phyloP scores from a whole-genome alignment of 2,888 invertebrate genomes.

The Drosophila barbarae region DNA sequence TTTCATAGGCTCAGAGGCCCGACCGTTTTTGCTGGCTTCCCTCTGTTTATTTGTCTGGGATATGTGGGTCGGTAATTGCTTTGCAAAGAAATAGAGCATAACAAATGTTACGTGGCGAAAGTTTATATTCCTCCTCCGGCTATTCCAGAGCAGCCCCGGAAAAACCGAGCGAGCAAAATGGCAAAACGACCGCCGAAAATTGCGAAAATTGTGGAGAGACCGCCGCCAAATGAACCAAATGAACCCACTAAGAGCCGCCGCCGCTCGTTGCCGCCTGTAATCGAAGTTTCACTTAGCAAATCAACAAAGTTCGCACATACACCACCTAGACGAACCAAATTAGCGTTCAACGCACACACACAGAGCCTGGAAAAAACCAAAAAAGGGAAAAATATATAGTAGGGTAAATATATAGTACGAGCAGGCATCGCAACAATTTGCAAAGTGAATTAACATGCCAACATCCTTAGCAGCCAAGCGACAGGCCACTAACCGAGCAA shows the following conservation, averaged over 20 bases:
- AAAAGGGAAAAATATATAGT: constrained; percentile 9
- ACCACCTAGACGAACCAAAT: constrained; percentile 60
- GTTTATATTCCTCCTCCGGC: constrained; percentile 51
- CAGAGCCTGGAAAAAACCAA: constrained; percentile 17
- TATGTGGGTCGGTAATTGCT: constrained; percentile 69
- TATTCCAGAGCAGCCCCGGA: constrained; percentile 12
- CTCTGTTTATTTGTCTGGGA: constrained; percentile 49
- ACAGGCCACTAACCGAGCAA: constrained; percentile 30
- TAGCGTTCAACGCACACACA: constrained; percentile 55
- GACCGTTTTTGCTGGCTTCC: constrained; percentile 35
- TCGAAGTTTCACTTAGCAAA: constrained; percentile 72
- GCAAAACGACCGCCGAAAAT: constrained; percentile 32
- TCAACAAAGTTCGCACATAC: constrained; percentile 63
- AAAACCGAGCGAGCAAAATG: constrained; percentile 17
- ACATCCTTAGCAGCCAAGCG: constrained; percentile 40
- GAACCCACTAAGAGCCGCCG: constrained; percentile 46
- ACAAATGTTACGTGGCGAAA: constrained; percentile 69
- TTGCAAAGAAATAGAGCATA: constrained; percentile 71
- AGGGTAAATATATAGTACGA: constrained; percentile 1
- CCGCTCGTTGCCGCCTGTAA: constrained; percentile 41
- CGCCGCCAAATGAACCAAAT: constrained; percentile 34
- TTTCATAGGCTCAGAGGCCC: constrained; percentile 26
- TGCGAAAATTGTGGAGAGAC: constrained; percentile 31
- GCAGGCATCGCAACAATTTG: constrained; percentile 63
- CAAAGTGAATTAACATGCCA: constrained; percentile 72